Evolutionary conservation across 2,888 invertebrate genomes (phyloP).

Genomic region (Sminthurides aquaticus): DNA sequence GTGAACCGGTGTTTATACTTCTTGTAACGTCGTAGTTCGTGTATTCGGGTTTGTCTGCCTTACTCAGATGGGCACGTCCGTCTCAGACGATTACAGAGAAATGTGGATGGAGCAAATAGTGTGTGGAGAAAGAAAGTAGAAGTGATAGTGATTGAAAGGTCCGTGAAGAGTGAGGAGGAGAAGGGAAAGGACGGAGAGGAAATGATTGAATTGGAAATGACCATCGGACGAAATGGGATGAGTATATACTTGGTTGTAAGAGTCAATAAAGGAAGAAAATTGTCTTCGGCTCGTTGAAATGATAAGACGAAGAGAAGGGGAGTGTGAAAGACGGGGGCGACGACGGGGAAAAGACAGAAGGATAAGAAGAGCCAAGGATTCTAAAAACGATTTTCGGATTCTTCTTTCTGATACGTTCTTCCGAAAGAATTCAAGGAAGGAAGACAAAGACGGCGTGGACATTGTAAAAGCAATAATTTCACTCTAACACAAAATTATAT

Average conservation of each 20-base stretch:
- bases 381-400: too few species aligned
- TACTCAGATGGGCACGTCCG: too few species aligned
- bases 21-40: too few species aligned
- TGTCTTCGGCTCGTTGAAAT: neutral
- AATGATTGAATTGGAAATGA: neutral
- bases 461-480: conserved; percentile 1
- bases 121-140: neutral
- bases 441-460: neutral
- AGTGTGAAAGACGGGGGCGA: too few species aligned
- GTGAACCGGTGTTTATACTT: neutral
- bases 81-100: too few species aligned
- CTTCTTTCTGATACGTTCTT: too few species aligned
- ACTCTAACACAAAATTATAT: conserved; percentile 3
- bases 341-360: neutral
- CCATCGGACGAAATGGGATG: too few species aligned
- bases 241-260: neutral
- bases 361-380: neutral
- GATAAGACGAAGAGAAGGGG: neutral
- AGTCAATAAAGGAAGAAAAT: neutral
- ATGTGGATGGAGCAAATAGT: neutral
- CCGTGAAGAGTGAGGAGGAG: neutral
- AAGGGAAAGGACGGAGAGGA: neutral
- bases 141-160: conserved; percentile 7
- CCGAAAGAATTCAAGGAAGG: neutral
- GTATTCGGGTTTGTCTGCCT: too few species aligned